Percentiles rank a stretch among this genome's conserved stretches.
These are phyloP conservation scores for Pediacus dermestoides DNA, from an alignment of 2,888 invertebrate species.

Conservation along the genomic window DNA sequence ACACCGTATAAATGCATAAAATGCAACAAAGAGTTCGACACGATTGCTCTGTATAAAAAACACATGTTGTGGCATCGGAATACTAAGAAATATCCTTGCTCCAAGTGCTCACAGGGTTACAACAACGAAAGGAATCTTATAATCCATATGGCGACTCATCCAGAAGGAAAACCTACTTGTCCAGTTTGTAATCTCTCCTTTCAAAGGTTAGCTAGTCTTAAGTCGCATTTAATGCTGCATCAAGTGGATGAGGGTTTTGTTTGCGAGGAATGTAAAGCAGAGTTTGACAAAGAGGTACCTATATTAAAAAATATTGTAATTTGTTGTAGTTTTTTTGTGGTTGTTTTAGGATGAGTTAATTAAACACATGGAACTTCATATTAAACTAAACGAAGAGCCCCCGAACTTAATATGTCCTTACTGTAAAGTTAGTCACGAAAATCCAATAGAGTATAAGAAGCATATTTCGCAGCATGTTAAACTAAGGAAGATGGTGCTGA, in stretches of 20 bases:
- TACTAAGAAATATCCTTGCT: slow-evolving; percentile 43
- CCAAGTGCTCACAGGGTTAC: slow-evolving; percentile 40
- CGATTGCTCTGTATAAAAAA: slow-evolving; percentile 33
- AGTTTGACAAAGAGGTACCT: slow-evolving; percentile 44
- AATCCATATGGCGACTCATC: slow-evolving; percentile 43
- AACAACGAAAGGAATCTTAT: slow-evolving; percentile 46
- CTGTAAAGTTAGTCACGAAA: slow-evolving; percentile 55
- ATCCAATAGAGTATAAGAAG: slow-evolving; percentile 48
- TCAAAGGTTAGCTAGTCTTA: slow-evolving; percentile 45
- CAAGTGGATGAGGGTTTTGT: slow-evolving; percentile 45
- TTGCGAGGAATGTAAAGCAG: slow-evolving; percentile 43
- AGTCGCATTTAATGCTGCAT: slow-evolving; percentile 45
- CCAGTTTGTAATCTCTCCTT: slow-evolving; percentile 46
- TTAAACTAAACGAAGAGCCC: slow-evolving; percentile 28
- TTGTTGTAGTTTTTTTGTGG: slow-evolving; percentile 4
- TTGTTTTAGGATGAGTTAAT: slow-evolving; percentile 51
- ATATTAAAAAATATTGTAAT: slow-evolving; percentile 5
- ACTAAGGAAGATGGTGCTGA: slow-evolving; percentile 42
- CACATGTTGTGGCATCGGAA: slow-evolving; percentile 42
- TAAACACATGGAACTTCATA: slow-evolving; percentile 45
- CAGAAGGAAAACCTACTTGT: slow-evolving; percentile 37
- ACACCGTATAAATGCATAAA: too few species aligned
- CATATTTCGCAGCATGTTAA: slow-evolving; percentile 57
- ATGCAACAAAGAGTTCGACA: slow-evolving; percentile 38
- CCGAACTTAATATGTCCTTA: slow-evolving; percentile 55